phyloP scores from a whole-genome alignment of 1,140 invertebrate genomes.

The Trachymyrmex cornetzi region DNA sequence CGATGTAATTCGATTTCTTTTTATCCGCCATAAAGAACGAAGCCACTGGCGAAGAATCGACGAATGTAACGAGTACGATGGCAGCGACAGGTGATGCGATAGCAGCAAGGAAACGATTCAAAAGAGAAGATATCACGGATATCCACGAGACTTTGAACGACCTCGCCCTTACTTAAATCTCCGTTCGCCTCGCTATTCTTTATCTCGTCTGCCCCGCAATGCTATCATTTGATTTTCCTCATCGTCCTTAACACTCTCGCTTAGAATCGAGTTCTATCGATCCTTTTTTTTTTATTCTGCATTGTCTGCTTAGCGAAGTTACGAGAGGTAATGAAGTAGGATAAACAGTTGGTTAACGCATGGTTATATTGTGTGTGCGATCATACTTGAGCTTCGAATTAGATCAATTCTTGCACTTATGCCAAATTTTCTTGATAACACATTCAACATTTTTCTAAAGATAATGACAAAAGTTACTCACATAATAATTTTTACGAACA shows the following conservation, averaged over 20 bases:
- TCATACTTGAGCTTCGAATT: not conserved
- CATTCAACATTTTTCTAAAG: not conserved
- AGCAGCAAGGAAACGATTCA: slow-evolving; percentile 66
- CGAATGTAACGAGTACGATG: slow-evolving; percentile 56
- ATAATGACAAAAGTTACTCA: not conserved
- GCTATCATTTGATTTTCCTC: slow-evolving; percentile 54
- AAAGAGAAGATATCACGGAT: slow-evolving; percentile 64
- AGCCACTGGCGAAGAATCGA: slow-evolving; percentile 26
- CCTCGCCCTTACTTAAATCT: slow-evolving; percentile 55
- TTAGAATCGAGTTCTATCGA: slow-evolving; percentile 39
- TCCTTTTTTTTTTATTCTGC: slow-evolving; percentile 17
- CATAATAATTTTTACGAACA: not conserved
- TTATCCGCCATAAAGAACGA: slow-evolving; percentile 35
- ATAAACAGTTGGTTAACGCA: not conserved
- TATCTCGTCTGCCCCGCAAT: not conserved
- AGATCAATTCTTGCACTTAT: slow-evolving; percentile 14
- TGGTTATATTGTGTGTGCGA: not conserved
- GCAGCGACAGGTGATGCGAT: slow-evolving; percentile 64
- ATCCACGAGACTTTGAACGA: slow-evolving; percentile 63
- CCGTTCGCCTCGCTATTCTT: not conserved
- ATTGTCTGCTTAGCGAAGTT: not conserved
- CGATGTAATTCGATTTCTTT: slow-evolving; percentile 57
- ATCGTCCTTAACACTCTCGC: slow-evolving; percentile 12
- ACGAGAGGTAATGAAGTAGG: not conserved
- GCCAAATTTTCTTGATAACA: not conserved